Conservation (phyloP, 2,888 invertebrate species). For the Thymelicus sylvestris region DNA sequence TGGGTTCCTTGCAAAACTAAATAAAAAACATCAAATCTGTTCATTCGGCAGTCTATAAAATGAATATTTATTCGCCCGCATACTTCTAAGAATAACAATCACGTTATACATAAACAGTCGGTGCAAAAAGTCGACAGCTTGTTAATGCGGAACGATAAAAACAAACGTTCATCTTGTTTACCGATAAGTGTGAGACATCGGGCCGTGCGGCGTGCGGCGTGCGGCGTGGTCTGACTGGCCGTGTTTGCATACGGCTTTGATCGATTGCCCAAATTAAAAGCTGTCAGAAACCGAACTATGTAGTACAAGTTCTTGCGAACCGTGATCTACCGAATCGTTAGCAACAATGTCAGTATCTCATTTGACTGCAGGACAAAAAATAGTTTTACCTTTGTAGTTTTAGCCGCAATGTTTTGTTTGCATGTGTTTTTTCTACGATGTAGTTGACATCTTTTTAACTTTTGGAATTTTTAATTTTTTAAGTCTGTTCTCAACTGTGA, state of each 20-base stretch:
- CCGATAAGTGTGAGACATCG: slow-evolving; percentile 23
- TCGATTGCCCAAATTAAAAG: slow-evolving; percentile 33
- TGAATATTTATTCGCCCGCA: slow-evolving; percentile 46
- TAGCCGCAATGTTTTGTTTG: neutral
- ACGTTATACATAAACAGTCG: slow-evolving; percentile 37
- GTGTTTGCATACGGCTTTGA: slow-evolving; percentile 30
- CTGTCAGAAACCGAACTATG: slow-evolving; percentile 6
- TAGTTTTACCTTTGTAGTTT: neutral
- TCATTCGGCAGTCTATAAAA: slow-evolving; percentile 35
- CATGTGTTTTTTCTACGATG: neutral
- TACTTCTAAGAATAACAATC: slow-evolving; percentile 52
- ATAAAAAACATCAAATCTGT: slow-evolving; percentile 24
- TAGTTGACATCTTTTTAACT: neutral
- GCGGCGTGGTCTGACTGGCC: neutral
- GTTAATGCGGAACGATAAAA: slow-evolving; percentile 42
- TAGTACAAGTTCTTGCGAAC: neutral
- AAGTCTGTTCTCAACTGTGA: neutral
- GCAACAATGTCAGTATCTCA: neutral
- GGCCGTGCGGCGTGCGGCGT: neutral
- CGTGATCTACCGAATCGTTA: slow-evolving; percentile 3
- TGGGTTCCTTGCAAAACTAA: slow-evolving; percentile 15
- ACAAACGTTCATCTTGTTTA: slow-evolving; percentile 36
- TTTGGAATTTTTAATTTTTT: neutral
- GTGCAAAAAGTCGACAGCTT: slow-evolving; percentile 47
- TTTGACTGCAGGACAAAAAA: neutral